Conservation (phyloP, 2,888 invertebrate genomes). For the Campoplex capitator region DNA sequence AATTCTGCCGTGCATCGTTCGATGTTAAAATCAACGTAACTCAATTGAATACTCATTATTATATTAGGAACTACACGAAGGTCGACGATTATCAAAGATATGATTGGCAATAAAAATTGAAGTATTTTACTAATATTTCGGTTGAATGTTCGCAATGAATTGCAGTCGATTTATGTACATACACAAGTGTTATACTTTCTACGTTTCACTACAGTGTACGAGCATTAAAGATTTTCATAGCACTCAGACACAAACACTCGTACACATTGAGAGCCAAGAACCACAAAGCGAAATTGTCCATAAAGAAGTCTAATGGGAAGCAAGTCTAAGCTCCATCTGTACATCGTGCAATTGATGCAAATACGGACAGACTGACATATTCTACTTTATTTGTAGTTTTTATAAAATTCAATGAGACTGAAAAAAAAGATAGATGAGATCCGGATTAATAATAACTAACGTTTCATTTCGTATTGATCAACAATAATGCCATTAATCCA, state of each 20-base stretch:
- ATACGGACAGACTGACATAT: neutral
- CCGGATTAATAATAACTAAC: neutral
- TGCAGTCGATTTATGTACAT: neutral
- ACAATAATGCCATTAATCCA: neutral
- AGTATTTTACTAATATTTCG: neutral
- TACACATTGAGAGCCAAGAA: conserved; percentile 20
- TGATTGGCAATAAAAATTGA: neutral
- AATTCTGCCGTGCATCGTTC: neutral
- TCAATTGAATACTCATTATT: neutral
- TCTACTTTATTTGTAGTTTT: neutral
- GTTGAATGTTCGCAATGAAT: neutral
- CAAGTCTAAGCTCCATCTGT: neutral
- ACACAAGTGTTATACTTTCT: conserved; percentile 1
- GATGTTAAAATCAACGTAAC: neutral
- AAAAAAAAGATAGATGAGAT: neutral
- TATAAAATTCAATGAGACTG: neutral
- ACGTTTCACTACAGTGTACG: neutral
- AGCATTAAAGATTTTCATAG: neutral
- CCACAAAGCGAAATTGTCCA: conserved; percentile 34
- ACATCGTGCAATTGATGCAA: conserved; percentile 1
- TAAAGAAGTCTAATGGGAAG: conserved; percentile 24
- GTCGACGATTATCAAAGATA: conserved; percentile 6
- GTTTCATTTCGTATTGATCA: neutral
- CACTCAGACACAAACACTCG: conserved; percentile 20
- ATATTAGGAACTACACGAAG: neutral